Evolutionary conservation across 2,888 invertebrate species (phyloP), one percentile per base, ranked within the genome.

Genomic region (Caenorhabditis plicata): DNA sequence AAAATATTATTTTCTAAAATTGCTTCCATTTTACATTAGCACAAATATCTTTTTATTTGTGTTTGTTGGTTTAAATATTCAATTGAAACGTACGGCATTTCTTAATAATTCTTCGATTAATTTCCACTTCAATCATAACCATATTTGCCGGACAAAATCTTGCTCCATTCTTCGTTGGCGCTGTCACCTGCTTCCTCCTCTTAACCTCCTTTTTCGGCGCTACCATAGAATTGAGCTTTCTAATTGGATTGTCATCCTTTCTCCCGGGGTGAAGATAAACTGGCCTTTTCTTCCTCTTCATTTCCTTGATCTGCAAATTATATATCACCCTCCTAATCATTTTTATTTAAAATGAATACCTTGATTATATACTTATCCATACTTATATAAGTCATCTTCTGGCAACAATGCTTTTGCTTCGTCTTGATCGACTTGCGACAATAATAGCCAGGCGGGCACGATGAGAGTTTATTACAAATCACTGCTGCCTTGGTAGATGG

Each of bases 81-180:
- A n/a, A n/a, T n/a, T n/a, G 13, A 22, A 17, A 66, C 71, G 58
- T 50, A 71, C 71, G 68, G 43, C 71, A 71, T 55, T 66, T 47
- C 40, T 55, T 64, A 17, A 66, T 48, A 22, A 60, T 50, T 49
- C 64, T 68, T 32, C 62, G 57, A 25, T 68, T 66, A 19, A 64
- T 43, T 36, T 65, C 64, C 32, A 60, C 43, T 42, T 65, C 64
- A 20, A 71, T 38, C 33, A 71, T 54, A 3, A 68, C 67, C 46
- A 63, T 57, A 48, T 64, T 56, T 13, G 53, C 39, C 11, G 63
- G 58, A 25, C 70, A 71, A 2, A 57, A 54, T 11, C 41, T 40
- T n/a, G 45, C 35, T 22, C 23, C 39, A 22, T 62, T 62, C 26
- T 33, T 7, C n/a, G 25, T n/a, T 2, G 40, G 15, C 2, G 2